Conservation (phyloP, 1,140 invertebrate genomes). For the Drosophila paulistorum region DNA sequence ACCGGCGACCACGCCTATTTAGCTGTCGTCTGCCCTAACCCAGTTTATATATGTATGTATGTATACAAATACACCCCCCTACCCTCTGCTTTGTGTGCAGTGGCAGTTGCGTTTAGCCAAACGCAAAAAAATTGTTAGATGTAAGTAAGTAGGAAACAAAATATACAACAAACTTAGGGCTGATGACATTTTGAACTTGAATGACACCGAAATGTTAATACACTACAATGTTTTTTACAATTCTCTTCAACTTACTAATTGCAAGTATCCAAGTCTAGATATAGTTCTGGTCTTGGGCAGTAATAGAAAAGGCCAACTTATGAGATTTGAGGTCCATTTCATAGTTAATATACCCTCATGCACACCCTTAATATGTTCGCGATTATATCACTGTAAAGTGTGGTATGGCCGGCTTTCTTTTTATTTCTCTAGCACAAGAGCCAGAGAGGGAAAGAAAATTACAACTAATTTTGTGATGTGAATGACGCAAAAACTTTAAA, state of each 20-base stretch:
- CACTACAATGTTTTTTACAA: not conserved
- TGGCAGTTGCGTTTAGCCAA: slow-evolving; percentile 38
- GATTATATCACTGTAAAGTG: slow-evolving; percentile 4
- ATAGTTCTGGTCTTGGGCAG: no score
- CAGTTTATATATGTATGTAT: slow-evolving; percentile 37
- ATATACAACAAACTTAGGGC: not conserved
- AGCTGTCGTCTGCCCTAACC: slow-evolving; percentile 43
- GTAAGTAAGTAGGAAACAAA: not conserved
- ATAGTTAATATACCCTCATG: not conserved
- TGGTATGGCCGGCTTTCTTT: not conserved
- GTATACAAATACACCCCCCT: not conserved
- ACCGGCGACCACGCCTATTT: slow-evolving; percentile 23
- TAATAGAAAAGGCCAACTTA: no score
- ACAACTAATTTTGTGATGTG: slow-evolving; percentile 2
- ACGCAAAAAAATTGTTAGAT: slow-evolving; percentile 1
- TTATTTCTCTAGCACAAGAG: not conserved
- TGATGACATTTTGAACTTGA: not conserved
- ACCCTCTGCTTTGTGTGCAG: not conserved
- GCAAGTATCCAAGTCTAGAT: not conserved
- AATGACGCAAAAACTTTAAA: slow-evolving; percentile 54
- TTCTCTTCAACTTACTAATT: no score
- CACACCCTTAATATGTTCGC: not conserved
- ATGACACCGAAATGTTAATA: not conserved
- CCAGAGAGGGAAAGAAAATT: not conserved
- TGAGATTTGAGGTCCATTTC: no score